Conservation (phyloP, 2,888 invertebrate genomes). For the Mesorhabditis spiculigera region DNA sequence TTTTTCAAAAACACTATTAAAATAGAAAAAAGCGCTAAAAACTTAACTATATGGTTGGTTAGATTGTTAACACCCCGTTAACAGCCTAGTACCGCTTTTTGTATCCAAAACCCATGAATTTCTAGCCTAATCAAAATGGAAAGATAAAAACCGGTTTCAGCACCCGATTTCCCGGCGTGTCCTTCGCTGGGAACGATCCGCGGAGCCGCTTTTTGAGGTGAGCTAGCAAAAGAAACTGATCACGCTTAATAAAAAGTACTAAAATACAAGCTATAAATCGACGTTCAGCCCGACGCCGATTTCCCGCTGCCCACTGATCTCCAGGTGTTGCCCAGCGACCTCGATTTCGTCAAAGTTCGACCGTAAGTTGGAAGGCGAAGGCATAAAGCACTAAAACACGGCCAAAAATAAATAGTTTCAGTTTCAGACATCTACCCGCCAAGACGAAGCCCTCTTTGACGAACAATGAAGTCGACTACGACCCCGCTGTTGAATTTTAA, state of each 20-base stretch:
- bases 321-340: slow-evolving; percentile 19
- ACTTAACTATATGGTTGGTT: too few species aligned
- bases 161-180: slow-evolving; percentile 27
- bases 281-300: slow-evolving; percentile 13
- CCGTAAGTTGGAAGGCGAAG: slow-evolving; percentile 15
- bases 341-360: slow-evolving; percentile 26
- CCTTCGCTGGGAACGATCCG: slow-evolving; percentile 22
- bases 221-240: too few species aligned
- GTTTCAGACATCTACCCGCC: neutral
- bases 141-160: slow-evolving; percentile 7
- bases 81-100: too few species aligned
- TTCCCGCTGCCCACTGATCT: slow-evolving; percentile 22
- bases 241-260: too few species aligned
- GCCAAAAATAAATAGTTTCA: neutral
- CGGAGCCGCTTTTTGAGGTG: slow-evolving; percentile 9
- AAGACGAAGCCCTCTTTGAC: neutral
- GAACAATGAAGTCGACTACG: neutral
- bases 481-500: neutral
- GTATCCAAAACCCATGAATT: too few species aligned
- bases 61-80: too few species aligned
- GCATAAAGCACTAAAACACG: neutral
- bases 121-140: too few species aligned
- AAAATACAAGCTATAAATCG: neutral
- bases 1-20: too few species aligned
- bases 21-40: too few species aligned